These are phyloP conservation scores for Forbesichthys papilliferus DNA, from an alignment of 2,113 vertebrate species.

Conservation along the genomic window DNA sequence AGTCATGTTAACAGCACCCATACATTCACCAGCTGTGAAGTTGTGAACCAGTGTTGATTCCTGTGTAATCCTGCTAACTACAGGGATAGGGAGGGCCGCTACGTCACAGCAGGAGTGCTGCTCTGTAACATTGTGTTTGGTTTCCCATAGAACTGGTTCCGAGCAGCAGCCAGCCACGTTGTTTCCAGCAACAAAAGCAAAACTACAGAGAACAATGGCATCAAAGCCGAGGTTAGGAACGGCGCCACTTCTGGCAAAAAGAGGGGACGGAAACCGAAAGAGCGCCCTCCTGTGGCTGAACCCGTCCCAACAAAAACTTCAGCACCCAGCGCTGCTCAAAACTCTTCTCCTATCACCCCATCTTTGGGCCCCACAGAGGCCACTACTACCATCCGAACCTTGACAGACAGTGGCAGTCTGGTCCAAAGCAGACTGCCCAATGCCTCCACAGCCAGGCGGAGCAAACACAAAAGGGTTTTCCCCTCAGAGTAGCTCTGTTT, in stretches of 20 bases:
- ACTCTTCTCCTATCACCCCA: slow-evolving; percentile 42
- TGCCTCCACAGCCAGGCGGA: slow-evolving; percentile 57
- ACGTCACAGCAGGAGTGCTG: background rate
- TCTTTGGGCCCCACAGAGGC: slow-evolving; percentile 44
- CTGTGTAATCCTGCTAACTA: background rate
- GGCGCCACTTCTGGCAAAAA: slow-evolving; percentile 82
- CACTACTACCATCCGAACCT: slow-evolving; percentile 39
- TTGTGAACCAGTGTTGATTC: background rate
- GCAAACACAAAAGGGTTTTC: slow-evolving; percentile 68
- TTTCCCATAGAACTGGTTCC: slow-evolving; percentile 92
- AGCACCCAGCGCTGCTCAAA: slow-evolving; percentile 42
- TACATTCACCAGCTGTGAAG: background rate
- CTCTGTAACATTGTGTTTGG: slow-evolving; percentile 5
- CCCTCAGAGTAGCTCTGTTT: slow-evolving; percentile 66
- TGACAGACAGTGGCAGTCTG: slow-evolving; percentile 52
- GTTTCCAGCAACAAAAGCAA: slow-evolving; percentile 80
- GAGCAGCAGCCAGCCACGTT: slow-evolving; percentile 82
- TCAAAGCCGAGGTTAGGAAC: slow-evolving; percentile 79
- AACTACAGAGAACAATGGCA: slow-evolving; percentile 66
- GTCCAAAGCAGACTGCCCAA: slow-evolving; percentile 62
- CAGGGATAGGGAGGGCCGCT: background rate
- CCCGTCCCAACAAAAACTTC: slow-evolving; percentile 65
- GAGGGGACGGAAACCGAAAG: slow-evolving; percentile 91
- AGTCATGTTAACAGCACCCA: background rate
- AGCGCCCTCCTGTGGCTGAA: slow-evolving; percentile 67